A percentile compares a stretch with the other conserved stretches of the same genome.
phyloP scores from a whole-genome alignment of 2,888 invertebrate species.

The Microctonus aethiopoides region DNA sequence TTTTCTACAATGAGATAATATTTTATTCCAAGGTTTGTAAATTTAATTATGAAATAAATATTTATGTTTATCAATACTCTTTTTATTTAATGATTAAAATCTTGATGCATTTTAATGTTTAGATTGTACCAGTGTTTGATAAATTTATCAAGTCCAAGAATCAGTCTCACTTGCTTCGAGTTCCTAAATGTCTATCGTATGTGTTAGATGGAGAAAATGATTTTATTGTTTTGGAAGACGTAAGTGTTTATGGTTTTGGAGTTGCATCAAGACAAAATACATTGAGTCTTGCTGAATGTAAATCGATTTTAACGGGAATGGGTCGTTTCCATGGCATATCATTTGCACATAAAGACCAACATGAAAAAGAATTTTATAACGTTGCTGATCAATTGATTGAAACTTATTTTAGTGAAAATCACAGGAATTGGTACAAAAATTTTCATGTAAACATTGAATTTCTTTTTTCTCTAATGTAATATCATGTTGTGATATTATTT shows the following conservation, averaged over 20 bases:
- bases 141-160: slow-evolving; percentile 52
- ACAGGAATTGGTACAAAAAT: slow-evolving; percentile 57
- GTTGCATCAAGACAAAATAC: slow-evolving; percentile 55
- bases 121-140: slow-evolving; percentile 57
- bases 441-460: slow-evolving; percentile 55
- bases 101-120: no score
- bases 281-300: slow-evolving; percentile 57
- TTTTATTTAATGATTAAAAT: no score
- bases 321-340: slow-evolving; percentile 68
- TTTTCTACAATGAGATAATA: slow-evolving; percentile 77
- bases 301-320: slow-evolving; percentile 60
- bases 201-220: slow-evolving; percentile 65
- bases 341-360: slow-evolving; percentile 66
- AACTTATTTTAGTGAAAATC: slow-evolving; percentile 53
- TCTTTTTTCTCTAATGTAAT: neutral
- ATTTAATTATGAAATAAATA: slow-evolving; percentile 8
- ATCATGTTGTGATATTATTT: neutral
- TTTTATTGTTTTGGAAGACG: slow-evolving; percentile 66
- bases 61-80: no score
- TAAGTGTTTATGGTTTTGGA: slow-evolving; percentile 59
- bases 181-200: slow-evolving; percentile 60
- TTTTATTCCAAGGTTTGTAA: slow-evolving; percentile 70
- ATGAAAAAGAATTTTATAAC: slow-evolving; percentile 59
- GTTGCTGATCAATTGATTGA: slow-evolving; percentile 49
- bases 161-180: slow-evolving; percentile 45